These are phyloP conservation scores for Euura saliciscinereae DNA, from an alignment of 1,140 invertebrate genomes.

Conservation along the genomic window DNA sequence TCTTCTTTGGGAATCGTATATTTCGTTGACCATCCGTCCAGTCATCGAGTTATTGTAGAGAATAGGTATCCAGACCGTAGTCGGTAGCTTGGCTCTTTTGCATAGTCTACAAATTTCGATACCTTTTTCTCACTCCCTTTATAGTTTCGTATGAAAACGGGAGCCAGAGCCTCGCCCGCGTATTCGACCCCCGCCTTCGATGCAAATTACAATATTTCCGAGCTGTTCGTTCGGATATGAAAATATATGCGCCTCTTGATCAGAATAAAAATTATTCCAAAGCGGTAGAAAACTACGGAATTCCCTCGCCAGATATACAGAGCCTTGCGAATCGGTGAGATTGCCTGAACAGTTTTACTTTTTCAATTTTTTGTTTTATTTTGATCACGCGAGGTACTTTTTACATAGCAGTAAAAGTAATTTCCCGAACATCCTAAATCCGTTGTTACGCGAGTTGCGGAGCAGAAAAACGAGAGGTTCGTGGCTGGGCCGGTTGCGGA, in stretches of 20 bases:
- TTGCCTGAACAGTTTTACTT: no score
- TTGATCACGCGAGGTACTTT: neutral
- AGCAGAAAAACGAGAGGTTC: neutral
- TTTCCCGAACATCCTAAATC: neutral
- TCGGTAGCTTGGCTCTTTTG: conserved; percentile 37
- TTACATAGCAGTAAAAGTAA: neutral
- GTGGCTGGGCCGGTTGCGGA: neutral
- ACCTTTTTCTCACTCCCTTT: conserved; percentile 23
- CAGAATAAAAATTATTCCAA: conserved; percentile 43
- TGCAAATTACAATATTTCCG: conserved; percentile 61
- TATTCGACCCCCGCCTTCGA: conserved; percentile 52
- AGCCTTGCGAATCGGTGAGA: no score
- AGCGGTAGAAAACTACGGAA: neutral
- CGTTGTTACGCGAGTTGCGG: neutral
- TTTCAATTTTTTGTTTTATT: no score
- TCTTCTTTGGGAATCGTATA: neutral
- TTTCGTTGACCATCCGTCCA: neutral
- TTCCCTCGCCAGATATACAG: no score
- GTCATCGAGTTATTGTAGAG: neutral
- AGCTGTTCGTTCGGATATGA: conserved; percentile 51
- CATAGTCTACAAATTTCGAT: conserved; percentile 53
- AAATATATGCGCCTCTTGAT: conserved; percentile 55
- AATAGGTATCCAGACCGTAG: neutral
- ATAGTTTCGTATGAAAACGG: conserved; percentile 19
- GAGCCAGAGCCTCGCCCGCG: conserved; percentile 23